Conservation (phyloP, 2,888 invertebrate species). For the Phytoseiulus persimilis region DNA sequence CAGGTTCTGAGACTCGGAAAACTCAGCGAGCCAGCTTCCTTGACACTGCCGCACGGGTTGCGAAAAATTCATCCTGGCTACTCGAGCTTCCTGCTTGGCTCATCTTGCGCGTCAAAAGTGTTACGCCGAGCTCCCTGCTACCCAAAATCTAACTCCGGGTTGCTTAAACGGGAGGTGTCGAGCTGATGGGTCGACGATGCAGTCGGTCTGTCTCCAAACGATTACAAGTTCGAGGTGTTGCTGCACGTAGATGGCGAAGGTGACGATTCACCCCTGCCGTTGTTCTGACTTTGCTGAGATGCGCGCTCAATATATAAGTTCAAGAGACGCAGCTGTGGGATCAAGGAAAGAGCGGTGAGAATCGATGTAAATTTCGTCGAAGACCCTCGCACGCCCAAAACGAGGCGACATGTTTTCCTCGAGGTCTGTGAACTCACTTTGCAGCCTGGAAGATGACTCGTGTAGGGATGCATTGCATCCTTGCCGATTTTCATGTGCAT, state of each 20-base stretch:
- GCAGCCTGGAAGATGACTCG: slow-evolving; percentile 72
- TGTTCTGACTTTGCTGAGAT: neutral
- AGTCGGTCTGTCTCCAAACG: neutral
- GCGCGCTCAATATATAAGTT: slow-evolving; percentile 67
- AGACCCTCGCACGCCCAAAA: neutral
- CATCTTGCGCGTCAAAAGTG: no score
- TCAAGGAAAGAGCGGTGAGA: slow-evolving; percentile 41
- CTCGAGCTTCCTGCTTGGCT: no score
- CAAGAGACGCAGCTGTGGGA: slow-evolving; percentile 59
- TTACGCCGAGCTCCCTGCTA: no score
- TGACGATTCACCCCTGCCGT: slow-evolving; percentile 18
- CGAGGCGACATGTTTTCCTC: neutral
- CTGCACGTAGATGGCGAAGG: slow-evolving; percentile 32
- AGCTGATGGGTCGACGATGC: neutral
- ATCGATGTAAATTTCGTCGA: neutral
- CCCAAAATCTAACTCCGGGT: no score
- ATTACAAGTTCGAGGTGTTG: slow-evolving; percentile 28
- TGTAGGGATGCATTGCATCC: slow-evolving; percentile 67
- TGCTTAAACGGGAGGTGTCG: no score
- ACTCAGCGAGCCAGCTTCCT: neutral
- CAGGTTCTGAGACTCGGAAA: neutral
- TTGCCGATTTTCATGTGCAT: slow-evolving; percentile 82
- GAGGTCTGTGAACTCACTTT: slow-evolving; percentile 57
- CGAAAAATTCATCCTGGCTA: no score
- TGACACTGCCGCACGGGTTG: no score